Evolutionary conservation across 2,888 invertebrate species (phyloP).

Genomic region (Tipula helvola): DNA sequence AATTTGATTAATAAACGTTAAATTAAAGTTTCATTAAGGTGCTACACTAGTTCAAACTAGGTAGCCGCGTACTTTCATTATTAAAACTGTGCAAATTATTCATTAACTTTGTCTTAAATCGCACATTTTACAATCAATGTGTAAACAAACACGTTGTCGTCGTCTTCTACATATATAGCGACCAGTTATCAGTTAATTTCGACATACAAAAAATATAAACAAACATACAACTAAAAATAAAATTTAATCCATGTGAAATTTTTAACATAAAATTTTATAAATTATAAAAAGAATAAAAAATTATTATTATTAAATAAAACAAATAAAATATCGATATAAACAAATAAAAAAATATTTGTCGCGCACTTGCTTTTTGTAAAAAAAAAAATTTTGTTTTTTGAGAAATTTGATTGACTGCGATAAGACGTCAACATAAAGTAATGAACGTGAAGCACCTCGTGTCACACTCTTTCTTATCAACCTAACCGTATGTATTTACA

Average conservation of each 20-base stretch:
- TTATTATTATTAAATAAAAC: constrained; percentile 4
- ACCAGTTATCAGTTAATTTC: neutral
- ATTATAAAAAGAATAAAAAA: neutral
- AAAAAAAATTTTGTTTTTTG: neutral
- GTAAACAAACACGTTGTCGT: neutral
- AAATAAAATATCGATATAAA: neutral
- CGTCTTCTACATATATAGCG: neutral
- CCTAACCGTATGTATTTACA: neutral
- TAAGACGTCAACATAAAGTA: neutral
- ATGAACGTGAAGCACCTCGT: neutral
- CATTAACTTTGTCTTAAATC: neutral
- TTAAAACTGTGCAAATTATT: neutral
- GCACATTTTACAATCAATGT: neutral
- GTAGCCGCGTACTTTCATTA: too few relatives aligned
- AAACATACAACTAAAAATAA: neutral
- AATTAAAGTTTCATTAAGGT: too few relatives aligned
- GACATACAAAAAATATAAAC: neutral
- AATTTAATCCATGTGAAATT: neutral
- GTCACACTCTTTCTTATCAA: neutral
- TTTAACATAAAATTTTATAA: neutral
- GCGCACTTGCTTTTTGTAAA: neutral
- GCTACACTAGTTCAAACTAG: too few relatives aligned
- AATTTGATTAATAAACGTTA: too few relatives aligned
- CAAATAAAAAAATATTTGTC: neutral
- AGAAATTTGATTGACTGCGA: neutral